Base-by-base conservation (phyloP, 2,888 invertebrate species). In the Herminia tarsipennalis region DNA sequence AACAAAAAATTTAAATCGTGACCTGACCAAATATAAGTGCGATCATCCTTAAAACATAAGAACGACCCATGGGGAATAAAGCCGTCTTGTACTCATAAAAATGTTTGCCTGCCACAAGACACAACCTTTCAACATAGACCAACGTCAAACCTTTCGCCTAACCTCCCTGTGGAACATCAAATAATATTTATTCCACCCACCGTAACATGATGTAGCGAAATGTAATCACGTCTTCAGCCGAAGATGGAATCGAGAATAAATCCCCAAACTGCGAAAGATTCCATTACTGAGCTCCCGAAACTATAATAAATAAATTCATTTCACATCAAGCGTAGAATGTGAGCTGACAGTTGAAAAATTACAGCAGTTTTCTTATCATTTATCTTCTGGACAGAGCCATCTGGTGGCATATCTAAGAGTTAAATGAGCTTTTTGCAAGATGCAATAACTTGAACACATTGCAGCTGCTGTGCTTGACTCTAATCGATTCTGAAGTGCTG, bases 351-450 rank as follows among this genome's bases (percentile, higher is more conserved):
- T 38, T 43, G 37, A 48, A 18, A 53, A 45, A 64, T 49, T 25
- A 32, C 38, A 35, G 18, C 35, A 36, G 28, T 37, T 21, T 43
- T 28, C 22, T 12, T 28, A 29, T 39, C 48, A 53, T 60, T 28
- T 36, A 29, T 62, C 52, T 59, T 43, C 18, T 1, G 10, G 27
- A 32, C 33, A n/a, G 5, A n/a, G 41, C 39, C 40, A 62, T 35
- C 50, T 59, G 44, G 17, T 41, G 20, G 20, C 17, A 16, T 12
- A 10, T 29, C 13, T 27, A 29, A 17, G 10, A n/a, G 45, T 13
- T 9, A 6, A 30, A 18, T 4, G 39, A 30, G 33, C 40, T 33
- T 41, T 38, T 29, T 34, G 14, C 18, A 34, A 42, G 17, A 61
- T 16, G 24, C n/a, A 39, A 21, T 22, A 30, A 35, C 50, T 41